Evolutionary conservation across 2,113 vertebrate genomes (phyloP), one percentile per base, ranked within the genome.

Genomic region (Scytalopus superciliaris): DNA sequence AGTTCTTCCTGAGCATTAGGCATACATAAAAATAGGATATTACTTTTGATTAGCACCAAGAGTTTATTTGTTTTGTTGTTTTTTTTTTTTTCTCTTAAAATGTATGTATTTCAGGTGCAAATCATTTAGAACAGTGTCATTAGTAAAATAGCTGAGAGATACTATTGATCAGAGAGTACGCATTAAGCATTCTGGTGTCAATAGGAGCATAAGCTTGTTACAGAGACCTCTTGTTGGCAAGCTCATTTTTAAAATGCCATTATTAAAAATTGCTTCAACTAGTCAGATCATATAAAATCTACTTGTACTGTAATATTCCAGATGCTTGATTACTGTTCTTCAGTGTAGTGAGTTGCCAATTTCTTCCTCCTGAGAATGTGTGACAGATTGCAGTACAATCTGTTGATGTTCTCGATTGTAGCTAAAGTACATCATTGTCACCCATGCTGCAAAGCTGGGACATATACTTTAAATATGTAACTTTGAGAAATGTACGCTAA

Each of bases 381-480:
- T 97, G 97, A 95, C 98, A 98, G 98, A 97, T 97, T 98, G 98
- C 90, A 84, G 93, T 94, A 89, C 97, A 98, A 98, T 97, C 98
- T 98, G 98, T 98, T 97, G 96, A 84, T 93, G 84, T 89, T 97
- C 97, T 95, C 28, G 68, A 96, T 50, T 85, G 96, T n/a, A 94
- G 89, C 90, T 97, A 39, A 94, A 96, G 95, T 94, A 95, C 79
- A 90, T 96, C 85, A 77, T 89, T 78, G 94, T 94, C 68, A 78
- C 88, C 91, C 63, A 60, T 76, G 86, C 76, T 90, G 60, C 85
- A 95, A 92, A 96, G 64, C 89, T 95, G 89, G 92, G 59, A 93
- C 68, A 62, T 90, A 64, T 40, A 91, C 59, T 77, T 64, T 83
- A 96, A 95, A 91, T 94, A 42, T 91, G 94, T 93, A 87, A 69